Conservation (phyloP, 2,113 vertebrate species). For the Piaya cayana region DNA sequence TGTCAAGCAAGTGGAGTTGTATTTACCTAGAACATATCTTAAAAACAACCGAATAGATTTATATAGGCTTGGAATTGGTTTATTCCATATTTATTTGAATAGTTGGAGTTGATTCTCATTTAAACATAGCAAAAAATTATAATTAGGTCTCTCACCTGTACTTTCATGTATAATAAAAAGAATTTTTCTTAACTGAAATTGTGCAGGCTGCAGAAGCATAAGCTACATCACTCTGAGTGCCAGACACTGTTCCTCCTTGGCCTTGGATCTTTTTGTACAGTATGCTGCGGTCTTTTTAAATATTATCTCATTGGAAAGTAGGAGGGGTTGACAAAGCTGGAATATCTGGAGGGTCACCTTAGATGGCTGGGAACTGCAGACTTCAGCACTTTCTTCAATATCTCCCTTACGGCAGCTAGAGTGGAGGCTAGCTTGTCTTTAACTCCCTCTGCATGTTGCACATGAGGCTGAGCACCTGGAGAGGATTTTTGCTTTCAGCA, state of each 20-base stretch:
- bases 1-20: background rate
- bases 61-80: background rate
- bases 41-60: background rate
- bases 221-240: background rate
- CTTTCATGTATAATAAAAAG: background rate
- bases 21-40: background rate
- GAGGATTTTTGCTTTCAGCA: background rate
- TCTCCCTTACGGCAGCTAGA: background rate
- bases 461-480: background rate
- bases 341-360: fast-evolving
- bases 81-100: background rate
- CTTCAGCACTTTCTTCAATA: background rate
- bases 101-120: background rate
- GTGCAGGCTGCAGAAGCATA: background rate
- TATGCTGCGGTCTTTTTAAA: background rate
- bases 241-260: background rate
- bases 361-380: background rate
- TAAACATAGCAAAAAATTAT: background rate
- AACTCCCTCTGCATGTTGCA: fast-evolving
- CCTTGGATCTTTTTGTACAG: background rate
- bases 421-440: background rate
- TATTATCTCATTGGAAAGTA: background rate
- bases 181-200: background rate
- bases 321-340: background rate
- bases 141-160: background rate